Evolutionary conservation across 2,113 vertebrate species (phyloP).

Genomic region (Micronycteris hirsuta): DNA sequence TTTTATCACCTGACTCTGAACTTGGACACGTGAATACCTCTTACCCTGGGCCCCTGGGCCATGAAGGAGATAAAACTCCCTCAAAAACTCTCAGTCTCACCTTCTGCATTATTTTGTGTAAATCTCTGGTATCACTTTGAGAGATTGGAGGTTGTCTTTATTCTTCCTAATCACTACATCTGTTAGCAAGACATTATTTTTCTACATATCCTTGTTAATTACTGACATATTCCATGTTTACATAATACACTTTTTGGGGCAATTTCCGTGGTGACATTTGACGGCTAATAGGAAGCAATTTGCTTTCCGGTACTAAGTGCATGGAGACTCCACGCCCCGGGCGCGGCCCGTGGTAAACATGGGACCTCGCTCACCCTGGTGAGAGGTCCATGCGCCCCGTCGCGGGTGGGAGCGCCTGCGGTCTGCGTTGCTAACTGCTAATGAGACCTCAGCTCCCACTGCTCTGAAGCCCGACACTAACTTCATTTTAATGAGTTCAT

Average conservation of each 20-base stretch:
- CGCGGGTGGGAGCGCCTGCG: conserved; percentile 10
- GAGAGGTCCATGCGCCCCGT: too few species aligned
- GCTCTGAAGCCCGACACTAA: conserved; percentile 86
- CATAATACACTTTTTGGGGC: conserved; percentile 79
- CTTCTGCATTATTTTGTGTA: conserved; percentile 56
- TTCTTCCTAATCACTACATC: conserved; percentile 75
- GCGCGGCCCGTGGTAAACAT: conserved; percentile 83
- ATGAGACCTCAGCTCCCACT: conserved; percentile 84
- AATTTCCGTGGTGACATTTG: conserved; percentile 80
- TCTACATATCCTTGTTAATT: conserved; percentile 78
- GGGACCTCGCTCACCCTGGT: conserved; percentile 65
- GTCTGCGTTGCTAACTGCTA: conserved; percentile 87
- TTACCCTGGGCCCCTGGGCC: not conserved
- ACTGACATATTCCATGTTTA: conserved; percentile 76
- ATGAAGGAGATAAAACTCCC: not conserved
- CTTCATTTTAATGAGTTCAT: conserved; percentile 97
- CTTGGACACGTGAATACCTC: conserved; percentile 49
- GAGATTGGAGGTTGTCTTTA: conserved; percentile 69
- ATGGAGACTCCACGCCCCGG: conserved; percentile 85
- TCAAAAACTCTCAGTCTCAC: conserved; percentile 32
- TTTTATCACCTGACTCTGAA: conserved; percentile 57
- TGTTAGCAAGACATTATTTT: conserved; percentile 78
- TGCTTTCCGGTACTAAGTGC: conserved; percentile 85
- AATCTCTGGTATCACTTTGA: conserved; percentile 73
- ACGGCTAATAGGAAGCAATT: conserved; percentile 84